phyloP scores from a whole-genome alignment of 1,140 invertebrate species.

The Drosophila pallidifrons region DNA sequence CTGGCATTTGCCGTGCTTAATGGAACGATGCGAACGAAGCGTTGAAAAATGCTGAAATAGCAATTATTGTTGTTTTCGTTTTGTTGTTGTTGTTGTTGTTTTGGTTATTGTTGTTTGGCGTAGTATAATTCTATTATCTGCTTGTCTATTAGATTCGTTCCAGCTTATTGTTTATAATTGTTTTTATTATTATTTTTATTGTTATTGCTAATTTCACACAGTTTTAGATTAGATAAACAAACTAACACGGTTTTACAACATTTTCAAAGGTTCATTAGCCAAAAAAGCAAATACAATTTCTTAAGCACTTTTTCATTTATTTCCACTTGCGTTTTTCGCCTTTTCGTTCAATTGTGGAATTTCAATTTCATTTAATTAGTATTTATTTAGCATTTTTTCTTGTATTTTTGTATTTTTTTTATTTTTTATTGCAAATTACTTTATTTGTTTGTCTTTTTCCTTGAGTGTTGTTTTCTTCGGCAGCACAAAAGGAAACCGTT shows the following conservation, averaged over 20 bases:
- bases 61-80: conserved; percentile 33
- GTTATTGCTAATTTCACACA: conserved; percentile 71
- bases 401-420: neutral
- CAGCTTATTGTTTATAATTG: conserved; percentile 64
- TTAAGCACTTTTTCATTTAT: conserved; percentile 3
- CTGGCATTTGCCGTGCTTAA: conserved; percentile 29
- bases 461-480: conserved; percentile 19
- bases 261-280: conserved; percentile 10
- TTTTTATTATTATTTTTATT: conserved; percentile 79
- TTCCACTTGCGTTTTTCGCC: conserved; percentile 4
- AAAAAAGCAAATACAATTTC: conserved; percentile 1
- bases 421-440: conserved; percentile 53
- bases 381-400: conserved; percentile 26
- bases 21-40: neutral
- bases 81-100: conserved; percentile 14
- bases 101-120: conserved; percentile 28
- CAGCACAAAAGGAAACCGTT: conserved; percentile 18
- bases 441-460: conserved; percentile 44
- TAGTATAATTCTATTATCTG: conserved; percentile 12
- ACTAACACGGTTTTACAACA: conserved; percentile 33
- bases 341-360: conserved; percentile 14
- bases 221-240: conserved; percentile 61
- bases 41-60: conserved; percentile 40
- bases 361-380: conserved; percentile 36
- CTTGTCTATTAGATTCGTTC: conserved; percentile 6